Evolutionary conservation across 2,888 invertebrate genomes (phyloP).

Genomic region (Leptopilina syphax): DNA sequence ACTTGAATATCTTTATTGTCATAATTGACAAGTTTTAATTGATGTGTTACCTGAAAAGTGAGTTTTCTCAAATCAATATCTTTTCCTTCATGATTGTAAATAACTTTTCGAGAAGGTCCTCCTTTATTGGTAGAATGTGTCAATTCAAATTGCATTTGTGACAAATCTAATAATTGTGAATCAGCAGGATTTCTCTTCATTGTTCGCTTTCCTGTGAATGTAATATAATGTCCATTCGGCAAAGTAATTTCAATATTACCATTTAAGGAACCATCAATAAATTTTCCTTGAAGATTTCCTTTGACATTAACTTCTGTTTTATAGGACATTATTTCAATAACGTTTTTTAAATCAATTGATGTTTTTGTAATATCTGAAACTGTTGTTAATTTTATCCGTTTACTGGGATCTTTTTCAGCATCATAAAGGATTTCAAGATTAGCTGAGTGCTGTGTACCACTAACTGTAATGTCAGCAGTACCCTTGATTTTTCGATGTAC

Average conservation of each 20-base stretch:
- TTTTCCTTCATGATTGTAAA: slow-evolving; percentile 71
- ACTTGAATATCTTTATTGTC: slow-evolving; percentile 77
- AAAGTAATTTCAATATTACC: slow-evolving; percentile 78
- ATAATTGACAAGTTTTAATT: slow-evolving; percentile 76
- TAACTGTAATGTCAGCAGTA: slow-evolving; percentile 80
- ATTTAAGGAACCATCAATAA: slow-evolving; percentile 75
- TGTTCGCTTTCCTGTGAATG: slow-evolving; percentile 73
- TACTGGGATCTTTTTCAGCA: slow-evolving; percentile 84
- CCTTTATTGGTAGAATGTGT: slow-evolving; percentile 76
- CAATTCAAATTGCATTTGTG: slow-evolving; percentile 62
- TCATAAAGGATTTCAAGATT: slow-evolving; percentile 83
- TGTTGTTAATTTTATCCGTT: slow-evolving; percentile 83
- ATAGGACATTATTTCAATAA: slow-evolving; percentile 77
- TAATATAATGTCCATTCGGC: slow-evolving; percentile 77
- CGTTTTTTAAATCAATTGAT: slow-evolving; percentile 82
- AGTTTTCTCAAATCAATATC: slow-evolving; percentile 75
- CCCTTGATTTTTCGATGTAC: slow-evolving; percentile 75
- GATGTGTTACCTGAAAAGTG: slow-evolving; percentile 74
- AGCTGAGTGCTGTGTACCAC: slow-evolving; percentile 81
- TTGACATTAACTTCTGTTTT: slow-evolving; percentile 77
- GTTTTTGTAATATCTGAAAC: slow-evolving; percentile 79
- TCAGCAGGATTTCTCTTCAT: slow-evolving; percentile 60
- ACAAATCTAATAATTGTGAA: slow-evolving; percentile 34
- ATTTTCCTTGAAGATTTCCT: slow-evolving; percentile 76
- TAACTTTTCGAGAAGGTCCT: slow-evolving; percentile 75